phyloP scores from a whole-genome alignment of 2,888 invertebrate genomes.

The Ectemnius continuus region DNA sequence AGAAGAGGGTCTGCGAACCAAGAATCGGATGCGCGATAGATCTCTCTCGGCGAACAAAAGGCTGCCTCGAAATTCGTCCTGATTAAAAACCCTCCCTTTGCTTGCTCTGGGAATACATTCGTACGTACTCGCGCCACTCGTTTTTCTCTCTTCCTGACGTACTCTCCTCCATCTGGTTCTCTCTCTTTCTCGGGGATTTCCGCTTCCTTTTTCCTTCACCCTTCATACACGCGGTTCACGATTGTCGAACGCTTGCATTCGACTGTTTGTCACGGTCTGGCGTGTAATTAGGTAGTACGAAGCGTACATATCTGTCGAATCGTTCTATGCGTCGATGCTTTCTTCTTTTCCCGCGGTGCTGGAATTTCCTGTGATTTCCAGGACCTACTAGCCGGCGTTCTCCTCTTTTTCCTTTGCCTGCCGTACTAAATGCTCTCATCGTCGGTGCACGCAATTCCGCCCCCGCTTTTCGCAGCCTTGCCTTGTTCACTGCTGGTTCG shows the following conservation, averaged over 20 bases:
- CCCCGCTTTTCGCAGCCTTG: conserved; percentile 1
- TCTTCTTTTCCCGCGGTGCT: background rate
- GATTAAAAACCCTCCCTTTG: conserved; percentile 21
- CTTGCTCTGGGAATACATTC: background rate
- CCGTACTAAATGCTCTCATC: conserved; percentile 26
- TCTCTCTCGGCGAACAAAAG: conserved; percentile 12
- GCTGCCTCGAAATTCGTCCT: conserved; percentile 18
- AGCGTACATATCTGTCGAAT: conserved; percentile 16
- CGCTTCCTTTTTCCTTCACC: background rate
- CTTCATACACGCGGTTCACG: background rate
- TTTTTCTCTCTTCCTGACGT: background rate
- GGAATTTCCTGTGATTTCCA: conserved; percentile 28
- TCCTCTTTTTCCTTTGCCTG: conserved; percentile 31
- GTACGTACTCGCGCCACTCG: conserved; percentile 3
- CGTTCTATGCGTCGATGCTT: background rate
- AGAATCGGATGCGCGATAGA: background rate
- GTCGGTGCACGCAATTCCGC: conserved; percentile 32
- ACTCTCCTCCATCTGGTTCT: background rate
- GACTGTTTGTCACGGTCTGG: background rate
- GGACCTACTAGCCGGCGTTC: background rate
- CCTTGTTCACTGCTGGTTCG: conserved; percentile 23
- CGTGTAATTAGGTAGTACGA: conserved; percentile 23
- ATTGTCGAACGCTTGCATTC: conserved; percentile 5
- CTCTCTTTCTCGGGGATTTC: background rate
- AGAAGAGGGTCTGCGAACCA: background rate